Percentiles rank a stretch among this genome's conserved stretches.
These are phyloP conservation scores for Chromoteleia sp. DNA, from an alignment of 2,888 invertebrate genomes.

Conservation along the genomic window DNA sequence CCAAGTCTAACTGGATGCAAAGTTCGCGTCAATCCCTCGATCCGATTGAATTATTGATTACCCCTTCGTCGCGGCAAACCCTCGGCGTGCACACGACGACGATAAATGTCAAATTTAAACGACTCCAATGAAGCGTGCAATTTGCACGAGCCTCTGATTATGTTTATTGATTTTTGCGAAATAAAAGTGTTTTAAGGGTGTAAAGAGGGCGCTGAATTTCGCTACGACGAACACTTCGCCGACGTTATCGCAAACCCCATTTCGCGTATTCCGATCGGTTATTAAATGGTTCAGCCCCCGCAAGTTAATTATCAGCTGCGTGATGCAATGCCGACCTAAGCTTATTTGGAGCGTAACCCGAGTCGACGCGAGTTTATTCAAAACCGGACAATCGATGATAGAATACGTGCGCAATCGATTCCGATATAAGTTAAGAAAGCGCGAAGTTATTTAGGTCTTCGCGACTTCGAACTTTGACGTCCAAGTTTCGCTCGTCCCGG, in stretches of 20 bases:
- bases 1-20: slow-evolving; percentile 19
- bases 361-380: slow-evolving; percentile 3
- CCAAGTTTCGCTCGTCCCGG: background rate
- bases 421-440: slow-evolving; percentile 27
- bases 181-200: slow-evolving; percentile 12
- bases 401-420: slow-evolving; percentile 30
- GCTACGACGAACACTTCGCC: too few relatives aligned
- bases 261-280: background rate
- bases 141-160: slow-evolving; percentile 36
- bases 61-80: slow-evolving; percentile 6
- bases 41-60: slow-evolving; percentile 44
- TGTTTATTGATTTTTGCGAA: slow-evolving; percentile 49
- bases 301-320: slow-evolving; percentile 2
- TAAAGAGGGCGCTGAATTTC: background rate
- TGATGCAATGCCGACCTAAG: slow-evolving; percentile 19
- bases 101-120: slow-evolving; percentile 54
- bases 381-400: slow-evolving; percentile 19
- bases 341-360: slow-evolving; percentile 2
- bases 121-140: slow-evolving; percentile 27
- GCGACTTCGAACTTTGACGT: slow-evolving; percentile 21
- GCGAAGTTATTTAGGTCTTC: slow-evolving; percentile 22
- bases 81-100: background rate
- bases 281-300: background rate
- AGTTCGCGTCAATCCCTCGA: slow-evolving; percentile 27
- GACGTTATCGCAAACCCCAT: too few relatives aligned